Conservation (phyloP, 2,888 invertebrate genomes). For the Mechanitis messenoides region DNA sequence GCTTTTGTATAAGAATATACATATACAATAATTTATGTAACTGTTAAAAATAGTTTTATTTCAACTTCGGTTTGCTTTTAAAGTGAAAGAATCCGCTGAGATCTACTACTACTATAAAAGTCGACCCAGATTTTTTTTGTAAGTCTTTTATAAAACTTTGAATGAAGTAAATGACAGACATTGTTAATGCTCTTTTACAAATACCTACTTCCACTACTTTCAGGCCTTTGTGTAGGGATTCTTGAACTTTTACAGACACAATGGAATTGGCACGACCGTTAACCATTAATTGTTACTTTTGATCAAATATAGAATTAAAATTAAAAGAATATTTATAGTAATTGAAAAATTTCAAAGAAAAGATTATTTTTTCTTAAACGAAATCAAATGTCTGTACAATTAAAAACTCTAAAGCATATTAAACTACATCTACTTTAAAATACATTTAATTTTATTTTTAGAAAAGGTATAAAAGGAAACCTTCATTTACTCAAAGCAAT, state of each 20-base stretch:
- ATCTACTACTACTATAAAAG: conserved; percentile 16
- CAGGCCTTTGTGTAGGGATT: conserved; percentile 25
- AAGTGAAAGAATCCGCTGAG: conserved; percentile 7
- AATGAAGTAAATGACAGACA: conserved; percentile 27
- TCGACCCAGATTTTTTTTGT: conserved; percentile 23
- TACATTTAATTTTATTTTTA: too few species aligned
- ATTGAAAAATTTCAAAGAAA: background rate
- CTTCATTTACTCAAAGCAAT: too few species aligned
- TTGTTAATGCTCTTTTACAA: conserved; percentile 29
- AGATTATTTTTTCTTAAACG: background rate
- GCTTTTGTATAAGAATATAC: too few species aligned
- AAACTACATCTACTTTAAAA: too few species aligned
- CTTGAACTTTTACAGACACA: conserved; percentile 27
- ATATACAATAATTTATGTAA: too few species aligned
- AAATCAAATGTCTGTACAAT: background rate
- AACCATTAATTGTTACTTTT: conserved; percentile 28
- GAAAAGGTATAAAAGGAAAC: too few species aligned
- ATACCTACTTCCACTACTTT: conserved; percentile 26
- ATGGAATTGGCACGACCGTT: conserved; percentile 27
- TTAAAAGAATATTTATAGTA: conserved; percentile 8
- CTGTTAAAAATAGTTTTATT: too few species aligned
- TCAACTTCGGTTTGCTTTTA: background rate
- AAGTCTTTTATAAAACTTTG: conserved; percentile 19
- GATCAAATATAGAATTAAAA: conserved; percentile 15
- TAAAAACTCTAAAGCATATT: too few species aligned